These are phyloP conservation scores for Agelaius tricolor DNA, from an alignment of 2,113 vertebrate species.

Conservation along the genomic window DNA sequence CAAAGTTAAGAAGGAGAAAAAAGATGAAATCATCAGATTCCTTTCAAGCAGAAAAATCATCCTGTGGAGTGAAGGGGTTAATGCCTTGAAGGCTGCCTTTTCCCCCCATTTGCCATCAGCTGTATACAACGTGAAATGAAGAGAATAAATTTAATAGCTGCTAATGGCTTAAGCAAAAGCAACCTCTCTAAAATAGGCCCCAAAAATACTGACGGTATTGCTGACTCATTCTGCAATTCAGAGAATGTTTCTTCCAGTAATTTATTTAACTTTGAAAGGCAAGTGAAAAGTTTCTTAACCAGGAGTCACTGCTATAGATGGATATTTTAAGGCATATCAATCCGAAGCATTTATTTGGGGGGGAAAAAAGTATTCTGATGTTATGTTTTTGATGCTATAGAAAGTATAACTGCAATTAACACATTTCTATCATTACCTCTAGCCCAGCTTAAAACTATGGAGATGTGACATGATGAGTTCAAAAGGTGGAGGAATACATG, in stretches of 20 bases:
- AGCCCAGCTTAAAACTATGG: background rate
- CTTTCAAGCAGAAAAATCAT: conserved; percentile 42
- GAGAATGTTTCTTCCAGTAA: conserved; percentile 28
- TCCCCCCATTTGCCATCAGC: background rate
- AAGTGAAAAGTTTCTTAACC: background rate
- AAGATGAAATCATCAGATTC: conserved; percentile 54
- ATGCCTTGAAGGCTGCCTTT: conserved; percentile 41
- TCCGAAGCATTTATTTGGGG: background rate
- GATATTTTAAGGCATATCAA: background rate
- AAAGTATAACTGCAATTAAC: background rate
- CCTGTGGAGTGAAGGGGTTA: conserved; percentile 55
- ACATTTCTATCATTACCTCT: background rate
- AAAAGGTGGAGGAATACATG: background rate
- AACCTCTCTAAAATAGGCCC: background rate
- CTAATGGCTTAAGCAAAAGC: conserved; percentile 67
- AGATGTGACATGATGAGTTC: background rate
- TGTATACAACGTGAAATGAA: conserved; percentile 40
- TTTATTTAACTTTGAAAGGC: background rate
- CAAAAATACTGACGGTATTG: background rate
- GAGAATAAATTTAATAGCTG: conserved; percentile 65
- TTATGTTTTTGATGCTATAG: background rate
- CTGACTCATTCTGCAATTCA: conserved; percentile 55
- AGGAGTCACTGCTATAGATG: background rate
- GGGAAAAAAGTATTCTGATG: background rate
- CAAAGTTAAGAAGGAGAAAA: background rate